These are phyloP conservation scores for Dicaeum eximium DNA, from an alignment of 2,113 vertebrate genomes.

Conservation along the genomic window DNA sequence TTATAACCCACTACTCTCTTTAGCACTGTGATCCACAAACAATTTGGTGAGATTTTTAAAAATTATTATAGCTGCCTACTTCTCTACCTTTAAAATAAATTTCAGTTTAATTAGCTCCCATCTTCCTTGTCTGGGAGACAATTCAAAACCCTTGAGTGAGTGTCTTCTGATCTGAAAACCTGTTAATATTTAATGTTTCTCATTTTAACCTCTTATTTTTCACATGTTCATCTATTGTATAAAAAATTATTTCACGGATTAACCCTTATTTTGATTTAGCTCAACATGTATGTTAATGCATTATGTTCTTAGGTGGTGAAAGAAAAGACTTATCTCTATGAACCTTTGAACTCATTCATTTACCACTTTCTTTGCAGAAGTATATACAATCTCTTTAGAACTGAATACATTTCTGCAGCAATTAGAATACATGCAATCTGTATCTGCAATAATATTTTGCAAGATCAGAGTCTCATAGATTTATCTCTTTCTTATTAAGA, in stretches of 20 bases:
- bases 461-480: not conserved
- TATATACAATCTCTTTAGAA: not conserved
- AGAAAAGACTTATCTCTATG: not conserved
- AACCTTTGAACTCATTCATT: not conserved
- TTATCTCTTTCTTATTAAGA: not conserved
- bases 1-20: not conserved
- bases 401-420: not conserved
- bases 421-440: not conserved
- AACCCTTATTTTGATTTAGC: not conserved
- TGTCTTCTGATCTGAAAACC: constrained; percentile 21
- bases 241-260: not conserved
- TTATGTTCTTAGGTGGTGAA: not conserved
- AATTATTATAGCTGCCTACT: not conserved
- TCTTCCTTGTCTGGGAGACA: not conserved
- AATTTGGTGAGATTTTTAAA: not conserved
- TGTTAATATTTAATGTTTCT: constrained; percentile 29
- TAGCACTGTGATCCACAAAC: not conserved
- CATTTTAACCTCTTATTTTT: constrained; percentile 19
- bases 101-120: constrained; percentile 36
- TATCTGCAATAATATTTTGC: not conserved
- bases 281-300: not conserved
- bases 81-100: constrained; percentile 26
- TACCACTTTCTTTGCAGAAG: not conserved
- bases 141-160: constrained; percentile 23
- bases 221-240: not conserved